A percentile compares a stretch with the other conserved stretches of the same genome.
Evolutionary conservation across 2,888 invertebrate genomes (phyloP).

Genomic region (Serrognathus titanus): DNA sequence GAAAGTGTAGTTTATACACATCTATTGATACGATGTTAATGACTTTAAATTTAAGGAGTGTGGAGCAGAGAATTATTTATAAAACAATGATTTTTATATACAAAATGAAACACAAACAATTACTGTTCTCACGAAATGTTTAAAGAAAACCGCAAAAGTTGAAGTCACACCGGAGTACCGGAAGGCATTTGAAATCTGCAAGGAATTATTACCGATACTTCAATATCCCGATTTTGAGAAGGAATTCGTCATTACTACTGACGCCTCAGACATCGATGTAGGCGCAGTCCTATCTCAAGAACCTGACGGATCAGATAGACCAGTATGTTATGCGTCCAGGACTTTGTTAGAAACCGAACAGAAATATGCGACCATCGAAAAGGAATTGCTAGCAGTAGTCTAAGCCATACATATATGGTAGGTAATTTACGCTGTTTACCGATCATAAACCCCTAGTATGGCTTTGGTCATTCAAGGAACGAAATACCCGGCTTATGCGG

Average conservation of each 20-base stretch:
- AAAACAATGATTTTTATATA: too few relatives aligned
- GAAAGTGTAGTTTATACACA: too few relatives aligned
- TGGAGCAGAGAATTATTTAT: too few relatives aligned
- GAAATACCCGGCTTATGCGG: neutral
- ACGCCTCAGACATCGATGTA: constrained; percentile 16
- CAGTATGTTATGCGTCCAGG: constrained; percentile 17
- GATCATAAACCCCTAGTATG: too few relatives aligned
- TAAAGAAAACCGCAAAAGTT: constrained; percentile 17
- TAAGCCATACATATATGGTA: neutral
- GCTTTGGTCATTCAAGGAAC: too few relatives aligned
- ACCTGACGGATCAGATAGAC: constrained; percentile 8
- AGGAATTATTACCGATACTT: constrained; percentile 15
- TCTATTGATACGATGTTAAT: too few relatives aligned
- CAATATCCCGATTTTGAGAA: constrained; percentile 20
- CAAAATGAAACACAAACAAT: too few relatives aligned
- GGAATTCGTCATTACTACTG: constrained; percentile 15
- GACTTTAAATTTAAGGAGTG: too few relatives aligned
- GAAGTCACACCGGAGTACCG: constrained; percentile 18
- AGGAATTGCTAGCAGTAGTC: constrained; percentile 14
- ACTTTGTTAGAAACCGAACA: constrained; percentile 18
- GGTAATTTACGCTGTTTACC: too few relatives aligned
- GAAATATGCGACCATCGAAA: constrained; percentile 17
- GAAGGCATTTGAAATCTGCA: constrained; percentile 18
- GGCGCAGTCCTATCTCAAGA: constrained; percentile 21
- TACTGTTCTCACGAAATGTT: neutral